Evolutionary conservation across 1,140 invertebrate genomes (phyloP), one percentile per base, ranked within the genome.

Genomic region (Hyles vespertilio): DNA sequence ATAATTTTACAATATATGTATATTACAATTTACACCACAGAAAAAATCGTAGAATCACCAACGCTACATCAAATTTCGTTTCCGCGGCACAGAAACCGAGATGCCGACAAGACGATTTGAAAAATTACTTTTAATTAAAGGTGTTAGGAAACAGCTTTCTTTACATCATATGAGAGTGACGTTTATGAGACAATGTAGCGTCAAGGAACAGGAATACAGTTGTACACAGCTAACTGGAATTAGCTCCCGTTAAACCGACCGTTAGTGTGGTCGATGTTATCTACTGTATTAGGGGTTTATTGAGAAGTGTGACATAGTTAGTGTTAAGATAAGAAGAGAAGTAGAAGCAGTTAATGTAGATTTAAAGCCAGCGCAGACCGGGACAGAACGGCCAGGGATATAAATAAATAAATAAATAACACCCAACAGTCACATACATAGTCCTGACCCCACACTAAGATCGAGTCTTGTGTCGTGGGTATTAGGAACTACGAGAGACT

Each of bases 171-270:
- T 5, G 32, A 6, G 22, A 32, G 8, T 52, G 34, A 12, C 2
- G 22, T 32, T 50, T 3, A 22, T 36, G 12, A 53, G n/a, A 53
- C 33, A 53, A 52, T 52, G 51, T 53, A 51, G 33, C 5, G 9
- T 51, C 22, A 68, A 63, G 63, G 34, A 70, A 63, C 59, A 66
- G 58, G 62, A 67, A 65, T 58, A 74, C 70, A 69, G 74, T 77
- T 77, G 70, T 65, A 67, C 69, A 74, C 53, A 52, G 51, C 53
- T 58, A 78, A 74, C 69, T 61, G 69, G 71, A 67, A 74, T 70
- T 58, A 12, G 52, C 59, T 65, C 70, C 77, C 78, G 76, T 77
- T 81, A 75, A 54, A 22, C 46, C 32, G 51, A 74, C 73, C 67
- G 74, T 72, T 80, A 74, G 56, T 56, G 60, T 69, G 63, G 69